Evolutionary conservation across 2,113 vertebrate species (phyloP), one percentile per base, ranked within the genome.

Genomic region (Pseudolaguvia tuberculata): DNA sequence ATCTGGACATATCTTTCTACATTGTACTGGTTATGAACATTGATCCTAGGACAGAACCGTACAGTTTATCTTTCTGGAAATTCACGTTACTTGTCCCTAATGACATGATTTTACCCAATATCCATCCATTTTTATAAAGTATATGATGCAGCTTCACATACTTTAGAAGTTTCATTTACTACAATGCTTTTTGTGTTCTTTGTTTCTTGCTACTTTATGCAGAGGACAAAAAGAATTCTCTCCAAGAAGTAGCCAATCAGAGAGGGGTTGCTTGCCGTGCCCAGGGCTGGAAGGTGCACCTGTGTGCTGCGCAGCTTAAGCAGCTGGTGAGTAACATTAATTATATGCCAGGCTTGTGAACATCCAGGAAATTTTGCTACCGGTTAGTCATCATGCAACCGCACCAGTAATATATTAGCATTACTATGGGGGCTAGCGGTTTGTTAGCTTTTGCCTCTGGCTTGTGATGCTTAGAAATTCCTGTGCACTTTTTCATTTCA

Each of bases 261-360:
- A 96, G 95, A 85, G 97, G 96, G 1, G 95, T 99, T 9, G 95
- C 93, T 6, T 98, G 96, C 79, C 91, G 96, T 74, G 97, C 95
- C 5, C 97, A 99, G 84, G 97, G 97, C 69, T 99, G 97, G 97
- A 99, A 98, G 81, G 94, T 98, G 48, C 97, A 99, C 87, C 89
- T 99, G 75, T 99, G 97, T 81, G 97, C 96, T 0, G 95, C 97
- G 9, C 97, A 99, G 83, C 92, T 99, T 18, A 88, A 95, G 5
- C 95, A 99, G 86, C 79, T 99, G 94, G 97, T 99, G 88, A 91
- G 95, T 91, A n/a, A 31, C 53, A 20, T 50, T 50, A 50, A 18
- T 20, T 3, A 50, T 50, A 18, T n/a, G 7, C 45, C 7, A 42
- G 39, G 39, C 5, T 42, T 42, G 7, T 42, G 8, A 35, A 35